Percentiles rank a stretch among this genome's conserved stretches.
Evolutionary conservation across 2,888 invertebrate species (phyloP).

Genomic region (Sussaba pulchella): DNA sequence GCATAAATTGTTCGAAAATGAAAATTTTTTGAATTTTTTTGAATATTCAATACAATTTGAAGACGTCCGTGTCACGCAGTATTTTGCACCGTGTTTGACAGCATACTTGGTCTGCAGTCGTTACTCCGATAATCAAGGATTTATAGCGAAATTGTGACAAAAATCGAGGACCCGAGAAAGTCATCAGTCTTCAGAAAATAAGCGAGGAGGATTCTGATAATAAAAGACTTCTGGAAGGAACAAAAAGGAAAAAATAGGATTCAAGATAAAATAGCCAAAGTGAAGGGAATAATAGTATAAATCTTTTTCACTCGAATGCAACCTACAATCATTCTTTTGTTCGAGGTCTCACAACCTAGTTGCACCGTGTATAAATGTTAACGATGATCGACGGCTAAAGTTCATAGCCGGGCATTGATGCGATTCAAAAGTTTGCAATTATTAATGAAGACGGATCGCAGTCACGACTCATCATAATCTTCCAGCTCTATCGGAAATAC

Average conservation of each 20-base stretch:
- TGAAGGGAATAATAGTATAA: constrained; percentile 18
- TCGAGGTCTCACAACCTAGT: background rate
- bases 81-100: too few relatives aligned
- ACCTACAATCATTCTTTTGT: constrained; percentile 41
- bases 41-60: too few relatives aligned
- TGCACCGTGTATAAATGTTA: constrained; percentile 3
- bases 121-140: too few relatives aligned
- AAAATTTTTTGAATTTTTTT: too few relatives aligned
- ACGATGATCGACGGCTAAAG: background rate
- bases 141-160: too few relatives aligned
- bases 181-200: background rate
- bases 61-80: too few relatives aligned
- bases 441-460: constrained; percentile 58
- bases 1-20: too few relatives aligned
- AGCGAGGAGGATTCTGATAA: constrained; percentile 4
- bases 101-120: too few relatives aligned
- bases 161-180: background rate
- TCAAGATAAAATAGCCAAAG: background rate
- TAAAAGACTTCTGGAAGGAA: background rate
- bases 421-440: constrained; percentile 44
- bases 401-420: background rate
- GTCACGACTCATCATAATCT: constrained; percentile 12
- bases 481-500: background rate
- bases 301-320: constrained; percentile 26
- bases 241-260: background rate